Conservation (phyloP, 1,140 invertebrate genomes). For the Rhyacophila brunnea region DNA sequence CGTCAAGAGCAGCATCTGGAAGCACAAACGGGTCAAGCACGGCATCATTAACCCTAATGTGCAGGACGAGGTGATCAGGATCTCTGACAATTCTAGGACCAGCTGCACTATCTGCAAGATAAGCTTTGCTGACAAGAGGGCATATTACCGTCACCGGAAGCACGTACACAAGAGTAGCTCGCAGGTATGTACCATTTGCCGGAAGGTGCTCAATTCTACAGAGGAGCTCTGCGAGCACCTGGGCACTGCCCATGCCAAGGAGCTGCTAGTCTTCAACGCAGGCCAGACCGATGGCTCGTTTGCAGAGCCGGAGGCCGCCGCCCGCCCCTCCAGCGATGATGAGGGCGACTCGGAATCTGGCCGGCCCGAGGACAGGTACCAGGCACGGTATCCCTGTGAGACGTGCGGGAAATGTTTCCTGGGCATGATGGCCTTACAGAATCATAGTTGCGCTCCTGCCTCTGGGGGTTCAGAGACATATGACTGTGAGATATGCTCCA, state of each 20-base stretch:
- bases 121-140: constrained; percentile 52
- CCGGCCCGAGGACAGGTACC: constrained; percentile 45
- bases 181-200: constrained; percentile 54
- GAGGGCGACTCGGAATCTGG: constrained; percentile 39
- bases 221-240: constrained; percentile 52
- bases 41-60: constrained; percentile 46
- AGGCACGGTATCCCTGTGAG: constrained; percentile 50
- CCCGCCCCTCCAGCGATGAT: constrained; percentile 32
- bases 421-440: constrained; percentile 48
- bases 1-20: constrained; percentile 51
- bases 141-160: constrained; percentile 53
- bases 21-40: constrained; percentile 54
- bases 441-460: constrained; percentile 49
- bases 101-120: constrained; percentile 56
- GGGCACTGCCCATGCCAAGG: constrained; percentile 48
- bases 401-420: constrained; percentile 52
- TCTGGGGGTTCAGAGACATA: constrained; percentile 44
- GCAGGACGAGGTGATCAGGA: constrained; percentile 17
- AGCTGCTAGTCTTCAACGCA: constrained; percentile 50
- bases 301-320: constrained; percentile 5
- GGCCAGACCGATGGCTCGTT: constrained; percentile 47
- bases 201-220: constrained; percentile 49
- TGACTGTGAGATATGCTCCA: constrained; percentile 59
- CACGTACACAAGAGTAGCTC: constrained; percentile 49
- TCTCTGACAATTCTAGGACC: constrained; percentile 34